phyloP scores from a whole-genome alignment of 2,797 vertebrate genomes.

The Eulemur rubriventer region DNA sequence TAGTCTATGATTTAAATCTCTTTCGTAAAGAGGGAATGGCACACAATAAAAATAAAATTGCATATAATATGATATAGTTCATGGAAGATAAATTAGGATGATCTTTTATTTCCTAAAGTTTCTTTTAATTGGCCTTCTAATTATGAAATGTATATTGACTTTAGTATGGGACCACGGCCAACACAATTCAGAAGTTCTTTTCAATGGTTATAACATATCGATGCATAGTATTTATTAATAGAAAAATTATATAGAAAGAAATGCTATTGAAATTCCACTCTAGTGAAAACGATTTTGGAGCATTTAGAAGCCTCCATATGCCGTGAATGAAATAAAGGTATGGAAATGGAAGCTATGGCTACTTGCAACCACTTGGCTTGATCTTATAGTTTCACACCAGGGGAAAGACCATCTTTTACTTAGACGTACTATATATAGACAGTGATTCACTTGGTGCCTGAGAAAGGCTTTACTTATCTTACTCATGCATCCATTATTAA shows the following conservation, averaged over 20 bases:
- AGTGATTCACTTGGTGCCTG: neutral
- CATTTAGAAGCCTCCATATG: neutral
- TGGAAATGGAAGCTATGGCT: neutral
- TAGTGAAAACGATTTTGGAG: neutral
- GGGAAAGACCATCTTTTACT: neutral
- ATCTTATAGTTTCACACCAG: neutral
- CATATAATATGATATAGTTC: neutral
- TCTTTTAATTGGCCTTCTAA: slow-evolving; percentile 48
- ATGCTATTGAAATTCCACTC: neutral
- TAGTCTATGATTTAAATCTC: neutral
- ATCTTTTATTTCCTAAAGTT: slow-evolving; percentile 33
- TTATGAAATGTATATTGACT: slow-evolving; percentile 12
- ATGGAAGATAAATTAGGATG: slow-evolving; percentile 21
- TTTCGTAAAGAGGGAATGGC: neutral
- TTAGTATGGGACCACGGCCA: neutral
- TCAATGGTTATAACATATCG: neutral
- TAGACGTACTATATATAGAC: neutral
- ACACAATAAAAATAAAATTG: neutral
- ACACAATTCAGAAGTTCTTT: neutral
- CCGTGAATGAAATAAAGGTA: neutral
- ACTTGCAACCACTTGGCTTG: neutral
- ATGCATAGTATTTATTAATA: neutral
- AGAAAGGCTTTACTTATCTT: slow-evolving; percentile 19
- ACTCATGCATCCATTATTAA: slow-evolving; percentile 53
- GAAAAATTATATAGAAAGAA: slow-evolving; percentile 22